Conservation (phyloP, 2,113 vertebrate genomes). For the Corythornis madagascariensis region DNA sequence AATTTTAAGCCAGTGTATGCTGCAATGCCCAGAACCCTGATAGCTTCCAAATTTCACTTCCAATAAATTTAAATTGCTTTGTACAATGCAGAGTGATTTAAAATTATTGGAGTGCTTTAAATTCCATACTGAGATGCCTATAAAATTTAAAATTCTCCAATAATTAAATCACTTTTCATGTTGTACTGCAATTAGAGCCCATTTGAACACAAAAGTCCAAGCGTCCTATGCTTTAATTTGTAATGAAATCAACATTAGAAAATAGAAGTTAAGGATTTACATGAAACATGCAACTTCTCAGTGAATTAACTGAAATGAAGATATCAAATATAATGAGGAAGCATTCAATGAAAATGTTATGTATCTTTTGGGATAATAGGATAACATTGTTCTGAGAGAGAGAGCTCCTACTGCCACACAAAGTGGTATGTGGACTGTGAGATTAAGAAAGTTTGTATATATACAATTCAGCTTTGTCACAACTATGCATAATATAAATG, state of each 20-base stretch:
- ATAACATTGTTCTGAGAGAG: background rate
- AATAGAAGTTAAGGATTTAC: conserved; percentile 7
- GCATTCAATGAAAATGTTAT: background rate
- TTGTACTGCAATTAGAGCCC: conserved; percentile 52
- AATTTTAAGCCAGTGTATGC: conserved; percentile 60
- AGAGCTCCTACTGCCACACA: background rate
- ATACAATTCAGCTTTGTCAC: background rate
- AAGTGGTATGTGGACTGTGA: background rate
- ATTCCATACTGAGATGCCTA: conserved; percentile 54
- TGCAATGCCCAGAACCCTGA: conserved; percentile 64
- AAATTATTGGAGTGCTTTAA: conserved; percentile 73
- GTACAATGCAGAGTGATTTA: conserved; percentile 66
- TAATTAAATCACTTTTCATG: conserved; percentile 61
- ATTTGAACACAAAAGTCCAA: conserved; percentile 38
- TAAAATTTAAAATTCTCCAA: conserved; percentile 68
- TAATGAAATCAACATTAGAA: conserved; percentile 38
- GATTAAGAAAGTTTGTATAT: background rate
- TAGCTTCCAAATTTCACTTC: conserved; percentile 69
- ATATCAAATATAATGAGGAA: background rate
- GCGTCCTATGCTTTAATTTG: conserved; percentile 59
- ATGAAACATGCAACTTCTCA: background rate
- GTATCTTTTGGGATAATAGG: background rate
- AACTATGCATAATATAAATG: background rate
- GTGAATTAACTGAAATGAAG: background rate
- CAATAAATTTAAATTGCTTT: conserved; percentile 77